Evolutionary conservation across 35 echinoderm and acorn worm species (phyloP), one percentile per base, ranked within the genome.

Genomic region (Ptychodera flava): DNA sequence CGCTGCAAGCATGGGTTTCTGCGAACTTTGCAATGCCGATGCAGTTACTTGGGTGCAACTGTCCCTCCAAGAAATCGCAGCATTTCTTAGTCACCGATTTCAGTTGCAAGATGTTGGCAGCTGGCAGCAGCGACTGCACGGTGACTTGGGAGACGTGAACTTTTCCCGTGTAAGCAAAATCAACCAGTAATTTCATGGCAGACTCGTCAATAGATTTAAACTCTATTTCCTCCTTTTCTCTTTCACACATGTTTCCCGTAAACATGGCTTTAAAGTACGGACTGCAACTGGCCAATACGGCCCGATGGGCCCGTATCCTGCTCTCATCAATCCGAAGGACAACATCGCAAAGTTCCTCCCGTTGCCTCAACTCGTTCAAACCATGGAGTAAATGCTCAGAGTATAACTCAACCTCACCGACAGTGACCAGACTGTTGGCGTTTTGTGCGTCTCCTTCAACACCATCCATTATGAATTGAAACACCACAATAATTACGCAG

Each of bases 221-320:
- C 77, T 98, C 95, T 79, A 94, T 93, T 80, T 98, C 95, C 76
- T 94, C 90, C 78, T 94, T 91, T 30, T 92, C 85, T 33, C 84
- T 92, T 83, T 98, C 95, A 80, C 92, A 90, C 27, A 98, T 37
- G 77, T 84, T 94, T 28, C 95, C 95, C 16, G 90, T 93, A 78
- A 98, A 94, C 95, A 98, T 98, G 29, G 95, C 95, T 10, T 89
- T 87, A 53, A 98, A 98, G 37, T 98, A 98, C 0, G 93, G 95
- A 78, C 92, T 94, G 32, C 92, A 86, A 77, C 95, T 93, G 28
- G 95, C 79, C 15, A 98, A 78, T 31, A 98, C 90, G 0, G 90
- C 90, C 28, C 95, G 32, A 32, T 98, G 95, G 35, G 92, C 95
- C 82, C 88, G 80, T 33, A 98, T 89, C 31, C 37, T 90, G 22